These are phyloP conservation scores for Conus betulinus DNA, from an alignment of 1,140 invertebrate genomes.

Conservation along the genomic window DNA sequence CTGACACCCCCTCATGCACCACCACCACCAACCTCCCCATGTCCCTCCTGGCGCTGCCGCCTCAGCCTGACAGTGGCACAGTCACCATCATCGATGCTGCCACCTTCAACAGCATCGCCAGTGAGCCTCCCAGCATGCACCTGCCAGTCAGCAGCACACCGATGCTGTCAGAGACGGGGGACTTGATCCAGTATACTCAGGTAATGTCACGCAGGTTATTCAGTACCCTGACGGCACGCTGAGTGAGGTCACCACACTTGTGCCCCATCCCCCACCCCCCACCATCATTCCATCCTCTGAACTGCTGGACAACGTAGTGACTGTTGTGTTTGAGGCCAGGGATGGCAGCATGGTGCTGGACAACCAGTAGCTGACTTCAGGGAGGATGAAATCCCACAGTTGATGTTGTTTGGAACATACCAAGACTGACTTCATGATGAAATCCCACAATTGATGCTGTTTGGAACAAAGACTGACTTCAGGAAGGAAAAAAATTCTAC, in stretches of 20 bases:
- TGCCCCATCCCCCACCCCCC: background rate
- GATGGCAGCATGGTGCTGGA: background rate
- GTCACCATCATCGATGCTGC: conserved; percentile 5
- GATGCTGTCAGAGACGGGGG: background rate
- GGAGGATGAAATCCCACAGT: no score
- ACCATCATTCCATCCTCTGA: background rate
- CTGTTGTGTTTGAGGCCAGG: background rate
- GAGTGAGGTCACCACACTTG: background rate
- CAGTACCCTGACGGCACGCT: conserved; percentile 3
- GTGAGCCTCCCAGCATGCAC: background rate
- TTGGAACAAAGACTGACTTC: no score
- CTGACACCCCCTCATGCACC: background rate
- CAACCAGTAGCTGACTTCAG: background rate
- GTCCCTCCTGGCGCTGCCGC: background rate
- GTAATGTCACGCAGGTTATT: background rate
- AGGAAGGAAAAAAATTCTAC: no score
- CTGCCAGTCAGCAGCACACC: background rate
- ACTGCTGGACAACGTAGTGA: background rate
- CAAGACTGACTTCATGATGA: no score
- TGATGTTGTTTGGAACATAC: no score
- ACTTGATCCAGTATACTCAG: background rate
- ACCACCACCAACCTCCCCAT: background rate
- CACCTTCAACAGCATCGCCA: background rate
- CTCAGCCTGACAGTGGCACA: background rate
- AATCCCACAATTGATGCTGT: no score